Percentiles rank a stretch among this genome's conserved stretches.
These are phyloP conservation scores for Dipodomys stephensi DNA, from an alignment of 2,113 vertebrate species.

Conservation along the genomic window DNA sequence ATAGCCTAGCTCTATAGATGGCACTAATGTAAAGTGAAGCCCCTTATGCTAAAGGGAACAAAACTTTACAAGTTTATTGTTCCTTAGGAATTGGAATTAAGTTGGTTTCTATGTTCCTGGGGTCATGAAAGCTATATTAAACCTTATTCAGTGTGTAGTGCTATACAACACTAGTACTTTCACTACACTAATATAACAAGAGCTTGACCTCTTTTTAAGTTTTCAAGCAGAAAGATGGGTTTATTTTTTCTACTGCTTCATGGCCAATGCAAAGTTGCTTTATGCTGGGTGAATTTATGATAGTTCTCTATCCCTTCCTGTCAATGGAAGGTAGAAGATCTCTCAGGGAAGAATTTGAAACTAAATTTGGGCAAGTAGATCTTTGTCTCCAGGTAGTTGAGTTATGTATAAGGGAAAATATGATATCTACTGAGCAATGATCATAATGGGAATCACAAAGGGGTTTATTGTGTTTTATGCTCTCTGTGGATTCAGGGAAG, in stretches of 20 bases:
- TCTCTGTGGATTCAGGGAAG: conserved; percentile 3
- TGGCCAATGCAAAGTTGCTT: neutral
- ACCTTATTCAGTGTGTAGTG: neutral
- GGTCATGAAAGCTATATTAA: neutral
- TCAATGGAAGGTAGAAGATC: neutral
- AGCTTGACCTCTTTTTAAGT: neutral
- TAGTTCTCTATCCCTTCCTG: neutral
- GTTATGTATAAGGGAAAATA: neutral
- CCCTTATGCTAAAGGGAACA: neutral
- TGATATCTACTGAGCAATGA: neutral
- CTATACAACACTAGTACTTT: neutral
- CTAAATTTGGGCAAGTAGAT: neutral
- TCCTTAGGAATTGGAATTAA: neutral
- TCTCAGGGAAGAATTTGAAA: neutral
- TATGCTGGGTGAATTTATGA: neutral
- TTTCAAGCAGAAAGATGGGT: neutral
- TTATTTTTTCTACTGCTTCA: neutral
- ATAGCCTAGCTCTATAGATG: neutral
- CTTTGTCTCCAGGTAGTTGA: conserved; percentile 23
- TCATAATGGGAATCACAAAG: neutral
- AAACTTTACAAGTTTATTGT: neutral
- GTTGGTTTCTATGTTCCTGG: neutral
- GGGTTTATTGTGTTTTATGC: neutral
- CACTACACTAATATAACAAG: neutral
- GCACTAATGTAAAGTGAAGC: neutral